Percentiles rank a stretch among this genome's conserved stretches.
These are phyloP conservation scores for Phlogophora meticulosa DNA, from an alignment of 2,888 invertebrate genomes.

Conservation along the genomic window DNA sequence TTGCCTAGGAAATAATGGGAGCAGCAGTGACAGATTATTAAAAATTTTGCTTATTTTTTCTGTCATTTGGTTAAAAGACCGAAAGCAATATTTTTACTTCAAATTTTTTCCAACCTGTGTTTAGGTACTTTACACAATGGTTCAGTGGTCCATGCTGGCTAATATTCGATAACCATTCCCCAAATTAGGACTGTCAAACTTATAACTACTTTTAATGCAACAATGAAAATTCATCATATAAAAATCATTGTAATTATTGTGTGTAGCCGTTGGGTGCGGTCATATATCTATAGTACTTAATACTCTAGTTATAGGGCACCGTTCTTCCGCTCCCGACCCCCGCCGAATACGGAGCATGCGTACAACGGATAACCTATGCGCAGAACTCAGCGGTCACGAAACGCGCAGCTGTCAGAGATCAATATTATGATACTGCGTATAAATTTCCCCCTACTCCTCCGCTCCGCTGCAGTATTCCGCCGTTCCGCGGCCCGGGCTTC, in stretches of 20 bases:
- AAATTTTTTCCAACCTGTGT: neutral
- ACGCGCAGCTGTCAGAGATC: constrained; percentile 50
- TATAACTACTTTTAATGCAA: neutral
- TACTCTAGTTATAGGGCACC: constrained; percentile 14
- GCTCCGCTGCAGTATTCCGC: neutral
- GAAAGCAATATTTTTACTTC: neutral
- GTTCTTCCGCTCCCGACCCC: neutral
- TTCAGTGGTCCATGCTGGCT: constrained; percentile 32
- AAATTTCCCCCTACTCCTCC: no score
- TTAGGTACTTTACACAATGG: constrained; percentile 21
- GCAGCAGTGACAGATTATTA: no score
- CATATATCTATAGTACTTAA: constrained; percentile 6
- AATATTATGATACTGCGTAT: constrained; percentile 35
- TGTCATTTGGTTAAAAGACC: neutral
- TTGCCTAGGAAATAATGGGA: no score
- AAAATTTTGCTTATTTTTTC: constrained; percentile 25
- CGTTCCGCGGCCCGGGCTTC: neutral
- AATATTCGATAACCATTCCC: neutral
- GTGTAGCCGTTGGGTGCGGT: neutral
- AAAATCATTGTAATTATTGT: neutral
- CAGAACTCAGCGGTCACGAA: constrained; percentile 48
- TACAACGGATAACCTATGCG: constrained; percentile 48
- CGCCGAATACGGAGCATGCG: constrained; percentile 43
- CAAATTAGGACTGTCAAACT: neutral
- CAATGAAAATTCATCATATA: neutral